Base-by-base conservation (phyloP, 2,797 vertebrate species). In the Myotis myotis region DNA sequence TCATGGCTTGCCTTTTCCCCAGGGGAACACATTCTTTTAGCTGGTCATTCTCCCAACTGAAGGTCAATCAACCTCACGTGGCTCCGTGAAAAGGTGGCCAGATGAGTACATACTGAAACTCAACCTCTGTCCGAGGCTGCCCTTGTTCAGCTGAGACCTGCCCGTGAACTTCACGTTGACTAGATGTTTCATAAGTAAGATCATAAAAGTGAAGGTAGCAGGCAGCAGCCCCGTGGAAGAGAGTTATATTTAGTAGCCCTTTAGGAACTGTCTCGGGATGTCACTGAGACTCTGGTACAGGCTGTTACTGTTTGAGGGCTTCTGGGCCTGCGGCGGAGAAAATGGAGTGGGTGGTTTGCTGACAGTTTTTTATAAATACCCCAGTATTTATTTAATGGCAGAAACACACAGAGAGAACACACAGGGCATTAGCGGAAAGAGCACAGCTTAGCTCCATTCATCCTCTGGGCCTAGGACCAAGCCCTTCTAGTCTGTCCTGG, bases 291-390 rank as follows among this genome's bases (percentile, higher is more conserved):
- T 71, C 87, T 87, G 51, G 89, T 76, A 94, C 88, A 95, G 92
- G 80, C 85, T 88, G 80, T 92, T 83, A 91, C 75, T 83, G 81
- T 91, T 30, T 28, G 53, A 81, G 83, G 62, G 41, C 36, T 81
- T 53, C 62, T 60, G 86, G 55, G 75, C 80, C 68, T 6, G 44
- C 5, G 8, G 83, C 44, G 49, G 79, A 80, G 87, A 89, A 92
- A 90, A 84, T 20, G 76, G 80, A 75, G 95, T 89, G 95, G 87
- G 94, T 89, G 82, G 88, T 90, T 93, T 95, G 91, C 96, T 87
- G 90, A 91, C 96, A 93, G 91, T 88, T 72, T 95, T 95, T 97
- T 93, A 92, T 84, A 96, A 96, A 97, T 91, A 96, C 93, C 91
- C 95, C 76, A 87, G 92, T 85, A 91, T 96, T 96, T 91, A 93